Evolutionary conservation across 1,140 invertebrate species (phyloP).

Genomic region (Drosophila persimilis): DNA sequence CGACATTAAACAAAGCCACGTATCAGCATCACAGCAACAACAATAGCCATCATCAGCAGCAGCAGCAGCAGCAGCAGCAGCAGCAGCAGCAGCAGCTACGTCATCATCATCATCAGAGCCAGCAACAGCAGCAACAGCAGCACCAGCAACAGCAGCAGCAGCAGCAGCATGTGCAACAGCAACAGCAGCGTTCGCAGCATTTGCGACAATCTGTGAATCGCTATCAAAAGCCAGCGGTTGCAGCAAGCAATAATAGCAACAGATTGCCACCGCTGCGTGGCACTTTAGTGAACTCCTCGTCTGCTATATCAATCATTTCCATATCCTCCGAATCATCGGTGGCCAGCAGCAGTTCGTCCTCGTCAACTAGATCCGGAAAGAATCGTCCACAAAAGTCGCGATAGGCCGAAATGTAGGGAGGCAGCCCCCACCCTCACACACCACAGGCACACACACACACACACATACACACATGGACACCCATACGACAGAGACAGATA

Average conservation of each 20-base stretch:
- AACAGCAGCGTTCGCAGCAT: slow-evolving; percentile 22
- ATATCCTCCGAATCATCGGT: slow-evolving; percentile 81
- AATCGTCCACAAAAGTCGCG: slow-evolving; percentile 29
- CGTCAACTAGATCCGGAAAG: slow-evolving; percentile 57
- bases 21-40: slow-evolving; percentile 45
- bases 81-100: slow-evolving; percentile 27
- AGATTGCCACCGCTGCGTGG: slow-evolving; percentile 59
- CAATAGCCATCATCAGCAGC: slow-evolving; percentile 39
- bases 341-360: slow-evolving; percentile 61
- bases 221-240: slow-evolving; percentile 23
- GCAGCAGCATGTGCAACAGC: slow-evolving; percentile 41
- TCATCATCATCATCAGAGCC: background rate
- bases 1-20: slow-evolving; percentile 49
- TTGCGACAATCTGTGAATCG: slow-evolving; percentile 1
- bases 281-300: slow-evolving; percentile 69
- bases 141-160: slow-evolving; percentile 31
- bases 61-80: slow-evolving; percentile 42
- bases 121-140: slow-evolving; percentile 31
- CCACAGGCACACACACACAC: background rate
- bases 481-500: slow-evolving; percentile 12
- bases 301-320: slow-evolving; percentile 77
- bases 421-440: background rate
- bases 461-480: slow-evolving; percentile 2
- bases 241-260: slow-evolving; percentile 20
- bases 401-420: slow-evolving; percentile 10